Evolutionary conservation across 2,888 invertebrate genomes (phyloP).

Genomic region (Phyllotreta cruciferae): DNA sequence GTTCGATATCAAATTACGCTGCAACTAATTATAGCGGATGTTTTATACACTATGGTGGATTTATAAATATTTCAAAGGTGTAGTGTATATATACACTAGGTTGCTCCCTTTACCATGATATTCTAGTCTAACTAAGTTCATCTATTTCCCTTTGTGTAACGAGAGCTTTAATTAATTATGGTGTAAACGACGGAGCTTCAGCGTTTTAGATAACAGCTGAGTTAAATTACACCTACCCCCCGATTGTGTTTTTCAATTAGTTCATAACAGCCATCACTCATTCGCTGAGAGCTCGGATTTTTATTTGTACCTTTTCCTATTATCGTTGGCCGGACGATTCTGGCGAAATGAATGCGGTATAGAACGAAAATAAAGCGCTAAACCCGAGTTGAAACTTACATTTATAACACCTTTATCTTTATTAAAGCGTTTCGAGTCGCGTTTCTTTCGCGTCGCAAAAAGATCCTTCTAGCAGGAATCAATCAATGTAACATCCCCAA

Average conservation of each 20-base stretch:
- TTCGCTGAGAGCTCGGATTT: not conserved
- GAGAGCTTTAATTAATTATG: slow-evolving; percentile 21
- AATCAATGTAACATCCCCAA: slow-evolving; percentile 43
- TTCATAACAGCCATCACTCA: slow-evolving; percentile 13
- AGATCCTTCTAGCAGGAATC: slow-evolving; percentile 32
- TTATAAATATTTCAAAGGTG: no score
- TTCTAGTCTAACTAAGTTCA: slow-evolving; percentile 12
- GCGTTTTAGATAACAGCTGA: slow-evolving; percentile 21
- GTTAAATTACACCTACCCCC: slow-evolving; percentile 21
- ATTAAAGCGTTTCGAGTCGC: no score
- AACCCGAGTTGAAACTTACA: no score
- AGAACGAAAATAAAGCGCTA: no score
- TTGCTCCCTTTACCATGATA: slow-evolving; percentile 23
- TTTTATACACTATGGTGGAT: no score
- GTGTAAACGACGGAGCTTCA: slow-evolving; percentile 15
- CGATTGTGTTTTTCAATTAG: slow-evolving; percentile 21
- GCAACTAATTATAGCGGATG: no score
- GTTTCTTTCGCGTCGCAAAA: not conserved
- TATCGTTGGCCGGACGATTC: no score
- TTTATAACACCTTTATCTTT: no score
- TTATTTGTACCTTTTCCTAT: no score
- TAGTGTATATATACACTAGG: not conserved
- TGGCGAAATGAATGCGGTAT: no score
- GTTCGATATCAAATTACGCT: no score
- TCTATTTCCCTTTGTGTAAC: slow-evolving; percentile 21